phyloP scores from a whole-genome alignment of 1,140 invertebrate genomes.

The Drosophila santomea region DNA sequence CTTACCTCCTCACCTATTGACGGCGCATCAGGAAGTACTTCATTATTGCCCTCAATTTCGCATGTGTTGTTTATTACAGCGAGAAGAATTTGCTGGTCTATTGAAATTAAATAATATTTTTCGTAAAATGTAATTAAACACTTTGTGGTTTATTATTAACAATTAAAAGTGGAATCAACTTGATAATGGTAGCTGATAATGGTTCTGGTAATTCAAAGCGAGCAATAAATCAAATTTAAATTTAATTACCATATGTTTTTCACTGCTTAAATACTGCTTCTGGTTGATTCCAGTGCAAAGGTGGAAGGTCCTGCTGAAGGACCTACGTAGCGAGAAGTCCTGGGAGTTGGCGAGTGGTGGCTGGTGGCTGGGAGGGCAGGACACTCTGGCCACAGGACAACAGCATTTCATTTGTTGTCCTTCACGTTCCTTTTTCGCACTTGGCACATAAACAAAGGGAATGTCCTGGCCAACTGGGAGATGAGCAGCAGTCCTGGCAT shows the following conservation, averaged over 20 bases:
- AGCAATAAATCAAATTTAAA: no score
- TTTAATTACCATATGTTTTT: no score
- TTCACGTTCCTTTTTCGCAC: constrained; percentile 78
- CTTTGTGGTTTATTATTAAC: no score
- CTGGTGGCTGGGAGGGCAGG: constrained; percentile 11
- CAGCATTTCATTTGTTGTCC: constrained; percentile 79
- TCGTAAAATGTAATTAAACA: no score
- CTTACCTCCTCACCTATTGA: not conserved
- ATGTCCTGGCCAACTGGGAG: constrained; percentile 37
- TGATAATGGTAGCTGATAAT: no score
- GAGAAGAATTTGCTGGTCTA: not conserved
- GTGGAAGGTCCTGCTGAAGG: constrained; percentile 3
- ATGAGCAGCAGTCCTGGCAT: constrained; percentile 25
- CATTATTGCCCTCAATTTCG: constrained; percentile 82
- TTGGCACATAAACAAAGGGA: constrained; percentile 69
- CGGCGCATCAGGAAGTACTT: constrained; percentile 72
- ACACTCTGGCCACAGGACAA: constrained; percentile 47
- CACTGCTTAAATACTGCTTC: no score
- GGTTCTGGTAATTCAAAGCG: no score
- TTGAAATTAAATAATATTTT: no score
- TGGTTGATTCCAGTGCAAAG: not conserved
- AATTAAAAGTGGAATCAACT: no score
- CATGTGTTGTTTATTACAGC: constrained; percentile 33
- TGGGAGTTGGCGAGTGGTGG: not conserved
- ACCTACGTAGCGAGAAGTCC: constrained; percentile 23